A percentile compares a stretch with the other conserved stretches of the same genome.
Evolutionary conservation across 2,113 vertebrate species (phyloP).

Genomic region (Anoura caudifer): DNA sequence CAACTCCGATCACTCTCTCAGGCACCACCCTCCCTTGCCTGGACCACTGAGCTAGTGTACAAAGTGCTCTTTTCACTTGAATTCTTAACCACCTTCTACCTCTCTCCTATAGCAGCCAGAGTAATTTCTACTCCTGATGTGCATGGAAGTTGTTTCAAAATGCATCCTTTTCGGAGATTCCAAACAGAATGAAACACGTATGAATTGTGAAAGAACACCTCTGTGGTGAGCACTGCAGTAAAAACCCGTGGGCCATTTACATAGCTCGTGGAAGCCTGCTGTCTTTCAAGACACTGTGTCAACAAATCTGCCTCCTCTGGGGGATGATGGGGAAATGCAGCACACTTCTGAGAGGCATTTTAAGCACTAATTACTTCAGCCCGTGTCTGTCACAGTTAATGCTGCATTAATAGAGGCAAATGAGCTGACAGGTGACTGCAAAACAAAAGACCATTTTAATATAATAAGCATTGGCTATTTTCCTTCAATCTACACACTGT

Average conservation of each 20-base stretch:
- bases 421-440: conserved; percentile 29
- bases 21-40: neutral
- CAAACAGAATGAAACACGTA: neutral
- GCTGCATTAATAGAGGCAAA: neutral
- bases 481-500: neutral
- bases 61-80: neutral
- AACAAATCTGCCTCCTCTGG: neutral
- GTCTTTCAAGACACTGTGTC: neutral
- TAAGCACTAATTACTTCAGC: conserved; percentile 45
- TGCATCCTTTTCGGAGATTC: neutral
- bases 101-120: neutral
- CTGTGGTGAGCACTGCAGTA: neutral
- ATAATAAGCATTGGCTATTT: neutral
- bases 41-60: neutral
- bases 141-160: neutral
- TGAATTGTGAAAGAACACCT: neutral
- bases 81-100: neutral
- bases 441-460: conserved; percentile 47
- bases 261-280: neutral
- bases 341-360: conserved; percentile 21
- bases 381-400: neutral
- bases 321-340: neutral
- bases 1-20: neutral
- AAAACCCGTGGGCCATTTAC: neutral
- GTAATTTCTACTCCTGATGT: neutral